Evolutionary conservation across 1,140 invertebrate species (phyloP).

Genomic region (Hypothenemus hampei): DNA sequence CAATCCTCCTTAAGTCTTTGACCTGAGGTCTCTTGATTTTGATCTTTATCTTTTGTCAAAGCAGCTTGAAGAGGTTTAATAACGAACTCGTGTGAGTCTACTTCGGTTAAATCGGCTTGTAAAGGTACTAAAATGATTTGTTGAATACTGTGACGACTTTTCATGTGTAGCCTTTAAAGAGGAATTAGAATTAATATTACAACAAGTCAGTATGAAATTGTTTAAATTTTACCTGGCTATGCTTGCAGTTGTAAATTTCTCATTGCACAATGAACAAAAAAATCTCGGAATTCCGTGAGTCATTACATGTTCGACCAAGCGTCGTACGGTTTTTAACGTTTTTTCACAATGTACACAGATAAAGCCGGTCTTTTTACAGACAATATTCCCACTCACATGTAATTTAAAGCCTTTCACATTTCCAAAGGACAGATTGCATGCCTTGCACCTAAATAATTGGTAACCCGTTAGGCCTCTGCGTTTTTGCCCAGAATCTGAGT

Average conservation of each 20-base stretch:
- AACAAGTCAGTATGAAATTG: too few species aligned
- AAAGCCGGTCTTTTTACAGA: conserved; percentile 30
- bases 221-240: conserved; percentile 25
- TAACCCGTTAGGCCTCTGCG: conserved; percentile 24
- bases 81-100: conserved; percentile 51
- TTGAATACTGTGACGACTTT: conserved; percentile 49
- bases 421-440: conserved; percentile 45
- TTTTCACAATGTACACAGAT: conserved; percentile 53
- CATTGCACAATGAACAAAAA: conserved; percentile 50
- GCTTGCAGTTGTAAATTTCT: conserved; percentile 26
- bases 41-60: conserved; percentile 20
- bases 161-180: conserved; percentile 49
- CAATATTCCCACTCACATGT: conserved; percentile 48
- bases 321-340: conserved; percentile 44
- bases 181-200: background rate
- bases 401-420: conserved; percentile 43
- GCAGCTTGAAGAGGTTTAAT: conserved; percentile 44
- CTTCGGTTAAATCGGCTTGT: conserved; percentile 50
- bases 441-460: conserved; percentile 36
- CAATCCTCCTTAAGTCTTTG: conserved; percentile 39
- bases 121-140: conserved; percentile 48
- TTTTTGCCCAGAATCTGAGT: background rate
- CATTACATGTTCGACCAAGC: conserved; percentile 41
- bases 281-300: conserved; percentile 47
- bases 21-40: background rate